Conservation (phyloP, 2,888 invertebrate species). For the Euphydryas editha region DNA sequence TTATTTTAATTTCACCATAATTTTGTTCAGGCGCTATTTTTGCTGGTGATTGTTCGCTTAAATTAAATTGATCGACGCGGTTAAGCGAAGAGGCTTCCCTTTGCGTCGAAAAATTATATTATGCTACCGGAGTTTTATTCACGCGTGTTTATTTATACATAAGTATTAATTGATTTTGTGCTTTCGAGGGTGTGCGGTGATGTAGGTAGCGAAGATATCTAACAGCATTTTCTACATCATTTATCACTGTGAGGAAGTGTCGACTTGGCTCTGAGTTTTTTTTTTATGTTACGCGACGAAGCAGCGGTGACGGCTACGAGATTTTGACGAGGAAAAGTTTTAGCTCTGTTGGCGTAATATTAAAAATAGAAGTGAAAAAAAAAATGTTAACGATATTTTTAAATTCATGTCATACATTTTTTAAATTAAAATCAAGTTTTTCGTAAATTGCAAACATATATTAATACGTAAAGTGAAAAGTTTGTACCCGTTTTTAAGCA, state of each 20-base stretch:
- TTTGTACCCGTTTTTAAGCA: too few relatives aligned
- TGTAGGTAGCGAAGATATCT: neutral
- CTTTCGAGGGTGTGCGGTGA: neutral
- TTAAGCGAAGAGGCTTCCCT: neutral
- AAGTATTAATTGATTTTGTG: neutral
- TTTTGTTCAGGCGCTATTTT: neutral
- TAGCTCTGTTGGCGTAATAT: neutral
- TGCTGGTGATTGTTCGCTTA: conserved; percentile 3
- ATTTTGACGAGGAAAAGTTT: neutral
- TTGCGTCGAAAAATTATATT: neutral
- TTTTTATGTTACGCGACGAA: neutral
- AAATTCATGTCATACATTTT: neutral
- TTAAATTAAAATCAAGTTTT: too few relatives aligned
- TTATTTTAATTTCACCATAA: conserved; percentile 7
- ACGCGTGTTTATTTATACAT: neutral
- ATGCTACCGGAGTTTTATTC: neutral
- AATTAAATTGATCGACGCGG: conserved; percentile 4
- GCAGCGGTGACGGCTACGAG: neutral
- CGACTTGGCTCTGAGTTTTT: neutral
- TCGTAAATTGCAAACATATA: too few relatives aligned
- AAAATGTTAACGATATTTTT: too few relatives aligned
- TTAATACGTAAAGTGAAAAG: too few relatives aligned
- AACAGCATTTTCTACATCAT: neutral
- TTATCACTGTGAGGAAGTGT: neutral
- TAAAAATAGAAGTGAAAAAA: neutral